Conservation (phyloP, 2,888 invertebrate genomes). For the Campoplex nolae region DNA sequence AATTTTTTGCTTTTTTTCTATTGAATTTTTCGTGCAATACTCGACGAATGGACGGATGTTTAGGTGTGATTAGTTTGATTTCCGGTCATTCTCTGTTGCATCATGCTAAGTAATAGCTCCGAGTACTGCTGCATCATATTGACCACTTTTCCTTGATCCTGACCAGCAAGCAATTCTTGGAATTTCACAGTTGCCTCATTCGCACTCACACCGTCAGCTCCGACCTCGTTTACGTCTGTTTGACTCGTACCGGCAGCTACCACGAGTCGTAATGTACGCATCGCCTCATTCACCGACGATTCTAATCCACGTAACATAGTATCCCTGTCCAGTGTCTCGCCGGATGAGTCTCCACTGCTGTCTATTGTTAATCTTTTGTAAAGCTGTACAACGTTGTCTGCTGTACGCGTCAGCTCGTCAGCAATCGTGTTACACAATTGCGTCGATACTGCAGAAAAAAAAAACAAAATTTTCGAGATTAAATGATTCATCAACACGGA, state of each 20-base stretch:
- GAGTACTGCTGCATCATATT: conserved; percentile 88
- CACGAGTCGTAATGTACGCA: conserved; percentile 83
- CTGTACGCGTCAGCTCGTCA: conserved; percentile 88
- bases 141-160: conserved; percentile 85
- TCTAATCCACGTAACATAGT: conserved; percentile 85
- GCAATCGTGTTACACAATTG: conserved; percentile 88
- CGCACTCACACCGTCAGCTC: conserved; percentile 79
- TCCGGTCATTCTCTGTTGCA: conserved; percentile 87
- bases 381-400: conserved; percentile 90
- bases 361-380: conserved; percentile 88
- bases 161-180: conserved; percentile 84
- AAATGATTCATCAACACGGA: background rate
- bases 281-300: conserved; percentile 84
- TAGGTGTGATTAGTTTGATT: conserved; percentile 80
- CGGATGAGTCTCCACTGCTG: conserved; percentile 82
- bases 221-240: conserved; percentile 68
- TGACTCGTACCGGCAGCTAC: conserved; percentile 76
- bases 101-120: conserved; percentile 87
- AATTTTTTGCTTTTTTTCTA: conserved; percentile 40
- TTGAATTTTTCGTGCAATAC: conserved; percentile 64
- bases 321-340: conserved; percentile 81
- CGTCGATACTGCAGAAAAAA: conserved; percentile 86
- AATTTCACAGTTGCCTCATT: conserved; percentile 86
- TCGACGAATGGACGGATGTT: conserved; percentile 71
- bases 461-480: background rate